These are phyloP conservation scores for Lemur catta DNA, from an alignment of 2,797 vertebrate genomes.

Conservation along the genomic window DNA sequence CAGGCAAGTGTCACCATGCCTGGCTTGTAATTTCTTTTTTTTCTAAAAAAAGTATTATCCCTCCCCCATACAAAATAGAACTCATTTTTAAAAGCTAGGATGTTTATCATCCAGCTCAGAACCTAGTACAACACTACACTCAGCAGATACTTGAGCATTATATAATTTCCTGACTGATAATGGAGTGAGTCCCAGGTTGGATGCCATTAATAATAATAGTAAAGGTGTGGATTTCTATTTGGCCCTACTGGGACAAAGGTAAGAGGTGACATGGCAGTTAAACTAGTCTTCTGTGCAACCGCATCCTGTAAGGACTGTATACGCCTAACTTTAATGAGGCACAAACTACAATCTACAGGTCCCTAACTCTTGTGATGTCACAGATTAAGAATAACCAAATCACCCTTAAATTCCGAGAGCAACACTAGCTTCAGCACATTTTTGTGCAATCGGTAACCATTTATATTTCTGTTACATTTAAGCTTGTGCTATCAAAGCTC, in stretches of 20 bases:
- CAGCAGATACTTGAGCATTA: neutral
- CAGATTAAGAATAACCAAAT: neutral
- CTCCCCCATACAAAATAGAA: neutral
- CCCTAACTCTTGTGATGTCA: neutral
- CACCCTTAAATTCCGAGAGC: neutral
- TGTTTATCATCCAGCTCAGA: neutral
- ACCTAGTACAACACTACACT: neutral
- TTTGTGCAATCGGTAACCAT: neutral
- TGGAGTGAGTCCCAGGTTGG: neutral
- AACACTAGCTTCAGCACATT: neutral
- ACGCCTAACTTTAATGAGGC: neutral
- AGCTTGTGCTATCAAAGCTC: neutral
- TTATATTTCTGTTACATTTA: neutral
- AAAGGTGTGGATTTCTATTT: constrained; percentile 20
- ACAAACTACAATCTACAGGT: neutral
- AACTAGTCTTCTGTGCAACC: neutral
- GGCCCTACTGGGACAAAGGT: neutral
- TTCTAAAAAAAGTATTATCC: neutral
- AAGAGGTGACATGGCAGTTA: neutral
- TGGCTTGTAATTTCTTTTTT: neutral
- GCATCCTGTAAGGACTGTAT: neutral
- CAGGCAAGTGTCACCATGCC: neutral
- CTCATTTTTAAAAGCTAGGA: neutral
- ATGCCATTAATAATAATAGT: neutral
- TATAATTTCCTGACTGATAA: neutral